Base-by-base conservation (phyloP, 2,797 vertebrate species). In the Agapornis canus region DNA sequence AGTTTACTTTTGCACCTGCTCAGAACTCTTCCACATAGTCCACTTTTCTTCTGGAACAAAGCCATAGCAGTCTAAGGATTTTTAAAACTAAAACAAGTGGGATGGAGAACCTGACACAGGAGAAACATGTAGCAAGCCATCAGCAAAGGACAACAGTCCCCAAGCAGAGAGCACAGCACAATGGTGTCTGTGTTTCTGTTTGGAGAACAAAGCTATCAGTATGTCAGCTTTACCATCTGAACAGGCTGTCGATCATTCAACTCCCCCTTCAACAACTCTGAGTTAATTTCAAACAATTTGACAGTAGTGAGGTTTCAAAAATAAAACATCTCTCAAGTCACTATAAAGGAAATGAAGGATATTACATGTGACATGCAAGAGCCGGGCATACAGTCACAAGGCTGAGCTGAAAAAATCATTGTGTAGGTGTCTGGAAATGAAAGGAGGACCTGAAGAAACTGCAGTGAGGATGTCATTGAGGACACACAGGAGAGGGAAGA, bases 241-340 rank as follows among this genome's bases (percentile, higher is more conserved):
- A 90, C n/a, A 90, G 45, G 26, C 61, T 95, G 92, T 78, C 52
- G 0, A 75, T 94, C 91, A 89, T 14, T 77, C 84, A 89, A 49
- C 71, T 85, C 79, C 26, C 64, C 75, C 52, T 89, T 75, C 92
- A 89, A 91, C 69, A 87, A 82, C 68, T 95, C 87, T 27, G 23
- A 85, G 61, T 81, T 94, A 90, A 88, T 94, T 87, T 94, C 92
- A 89, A 95, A 84, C 77, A 87, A 71, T 56, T 48, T 95, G 82
- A 94, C 89, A 94, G 85, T 71, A 65, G 72, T 5, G 45, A 94
- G 45, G 52, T 83, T 95, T 94, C 91, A 96, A 94, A 94, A 95
- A 75, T 68, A 92, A 83, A 60, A 43, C 27, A 71, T 81, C 69
- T 90, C 81, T 91, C 68, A 82, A 88, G 48, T 77, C 79, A 47